phyloP scores from a whole-genome alignment of 2,888 invertebrate species.

The Macrosiphum euphorbiae region DNA sequence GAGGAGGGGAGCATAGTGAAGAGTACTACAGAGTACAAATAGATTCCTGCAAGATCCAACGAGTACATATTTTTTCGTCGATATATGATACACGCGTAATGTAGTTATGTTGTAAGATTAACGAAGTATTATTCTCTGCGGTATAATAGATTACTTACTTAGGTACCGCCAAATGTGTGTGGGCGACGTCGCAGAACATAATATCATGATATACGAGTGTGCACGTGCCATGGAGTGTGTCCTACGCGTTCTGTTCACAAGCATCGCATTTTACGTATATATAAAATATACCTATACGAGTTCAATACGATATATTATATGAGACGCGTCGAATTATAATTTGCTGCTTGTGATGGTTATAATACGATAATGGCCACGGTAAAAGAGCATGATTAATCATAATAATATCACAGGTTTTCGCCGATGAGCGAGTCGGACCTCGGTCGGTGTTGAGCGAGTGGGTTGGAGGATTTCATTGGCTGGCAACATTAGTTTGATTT shows the following conservation, averaged over 20 bases:
- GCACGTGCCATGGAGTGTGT: not conserved
- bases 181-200: not conserved
- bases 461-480: not conserved
- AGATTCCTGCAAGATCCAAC: not conserved
- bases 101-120: not conserved
- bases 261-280: not conserved
- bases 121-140: not conserved
- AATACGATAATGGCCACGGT: not conserved
- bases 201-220: not conserved
- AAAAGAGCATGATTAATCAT: not conserved
- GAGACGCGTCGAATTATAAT: not conserved
- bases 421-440: not conserved
- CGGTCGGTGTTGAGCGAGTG: not conserved
- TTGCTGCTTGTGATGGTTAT: not conserved
- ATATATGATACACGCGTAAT: not conserved
- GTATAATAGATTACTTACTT: not conserved
- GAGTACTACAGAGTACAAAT: not conserved
- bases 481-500: constrained; percentile 21
- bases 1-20: no score
- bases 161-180: not conserved
- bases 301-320: not conserved
- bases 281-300: not conserved
- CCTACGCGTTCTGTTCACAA: not conserved
- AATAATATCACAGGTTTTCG: not conserved
- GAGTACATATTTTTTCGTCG: not conserved